Percentiles rank a stretch among this genome's conserved stretches.
These are phyloP conservation scores for Triops cancriformis DNA, from an alignment of 1,140 invertebrate species.

Conservation along the genomic window DNA sequence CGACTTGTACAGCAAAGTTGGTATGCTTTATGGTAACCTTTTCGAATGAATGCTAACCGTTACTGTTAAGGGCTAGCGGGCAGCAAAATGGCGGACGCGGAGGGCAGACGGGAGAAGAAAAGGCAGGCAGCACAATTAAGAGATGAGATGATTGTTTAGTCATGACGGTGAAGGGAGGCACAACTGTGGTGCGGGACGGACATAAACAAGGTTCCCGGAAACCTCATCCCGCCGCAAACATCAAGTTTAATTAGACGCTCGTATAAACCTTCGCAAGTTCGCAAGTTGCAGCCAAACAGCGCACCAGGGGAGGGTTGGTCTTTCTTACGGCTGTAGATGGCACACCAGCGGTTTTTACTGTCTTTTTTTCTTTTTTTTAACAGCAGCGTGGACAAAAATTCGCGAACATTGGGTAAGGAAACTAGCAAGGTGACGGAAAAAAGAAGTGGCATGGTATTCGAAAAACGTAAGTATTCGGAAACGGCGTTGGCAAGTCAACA, in stretches of 20 bases:
- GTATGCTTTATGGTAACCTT: no score
- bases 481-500: no score
- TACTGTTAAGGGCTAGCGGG: background rate
- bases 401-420: background rate
- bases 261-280: background rate
- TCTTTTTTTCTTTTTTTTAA: background rate
- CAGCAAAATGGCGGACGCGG: background rate
- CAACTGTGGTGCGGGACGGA: background rate
- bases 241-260: slow-evolving; percentile 10
- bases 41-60: background rate
- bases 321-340: background rate
- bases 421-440: no score
- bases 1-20: no score
- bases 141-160: slow-evolving; percentile 7
- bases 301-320: background rate
- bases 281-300: background rate
- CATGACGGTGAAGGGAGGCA: background rate
- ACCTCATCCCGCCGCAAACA: background rate
- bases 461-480: no score
- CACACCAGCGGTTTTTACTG: background rate
- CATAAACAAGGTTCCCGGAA: background rate
- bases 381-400: background rate
- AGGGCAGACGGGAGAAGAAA: background rate
- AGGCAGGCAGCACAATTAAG: background rate
- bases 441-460: no score